These are phyloP conservation scores for Lepidochrysops patricia DNA, from an alignment of 2,888 invertebrate species.

Conservation along the genomic window DNA sequence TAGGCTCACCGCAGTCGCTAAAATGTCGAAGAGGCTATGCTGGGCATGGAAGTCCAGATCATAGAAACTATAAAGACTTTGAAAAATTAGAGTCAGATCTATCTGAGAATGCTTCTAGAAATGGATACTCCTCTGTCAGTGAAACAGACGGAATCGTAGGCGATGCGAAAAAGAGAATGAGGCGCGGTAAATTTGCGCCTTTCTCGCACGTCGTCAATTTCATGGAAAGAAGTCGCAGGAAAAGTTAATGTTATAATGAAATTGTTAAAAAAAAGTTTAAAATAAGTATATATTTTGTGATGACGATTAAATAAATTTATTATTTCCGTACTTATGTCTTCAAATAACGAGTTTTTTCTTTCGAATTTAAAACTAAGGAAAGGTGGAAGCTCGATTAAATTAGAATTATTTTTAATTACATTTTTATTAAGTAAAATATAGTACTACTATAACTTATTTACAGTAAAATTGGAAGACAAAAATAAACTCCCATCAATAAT, in stretches of 20 bases:
- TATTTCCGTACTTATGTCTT: not conserved
- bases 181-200: slow-evolving; percentile 51
- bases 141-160: slow-evolving; percentile 51
- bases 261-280: no score
- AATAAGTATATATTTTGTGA: no score
- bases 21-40: slow-evolving; percentile 36
- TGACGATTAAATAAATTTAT: not conserved
- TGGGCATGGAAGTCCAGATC: slow-evolving; percentile 36
- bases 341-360: no score
- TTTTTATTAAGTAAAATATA: slow-evolving; percentile 13
- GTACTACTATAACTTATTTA: not conserved
- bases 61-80: slow-evolving; percentile 42
- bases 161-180: slow-evolving; percentile 44
- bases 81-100: slow-evolving; percentile 51
- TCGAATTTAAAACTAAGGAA: not conserved
- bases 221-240: slow-evolving; percentile 53
- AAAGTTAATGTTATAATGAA: slow-evolving; percentile 35
- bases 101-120: slow-evolving; percentile 52
- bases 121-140: slow-evolving; percentile 44
- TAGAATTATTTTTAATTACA: slow-evolving; percentile 21
- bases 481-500: not conserved
- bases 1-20: slow-evolving; percentile 34
- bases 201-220: slow-evolving; percentile 60
- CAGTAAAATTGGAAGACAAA: slow-evolving; percentile 9
- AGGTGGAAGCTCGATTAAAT: not conserved